phyloP scores from a whole-genome alignment of 2,113 vertebrate genomes.

The Passer domesticus region DNA sequence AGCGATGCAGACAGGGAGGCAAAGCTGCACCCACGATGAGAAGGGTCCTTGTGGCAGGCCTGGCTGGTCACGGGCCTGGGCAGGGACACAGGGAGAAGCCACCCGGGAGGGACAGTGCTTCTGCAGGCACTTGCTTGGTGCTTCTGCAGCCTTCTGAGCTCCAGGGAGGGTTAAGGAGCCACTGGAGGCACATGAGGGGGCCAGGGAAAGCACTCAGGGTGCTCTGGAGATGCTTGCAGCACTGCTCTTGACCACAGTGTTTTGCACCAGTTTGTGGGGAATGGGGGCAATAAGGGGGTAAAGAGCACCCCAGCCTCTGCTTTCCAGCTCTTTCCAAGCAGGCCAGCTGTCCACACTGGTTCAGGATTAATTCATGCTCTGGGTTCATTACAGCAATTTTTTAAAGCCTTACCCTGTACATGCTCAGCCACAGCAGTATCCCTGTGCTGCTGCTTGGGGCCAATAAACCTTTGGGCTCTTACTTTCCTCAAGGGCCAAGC shows the following conservation, averaged over 20 bases:
- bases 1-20: background rate
- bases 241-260: fast-evolving
- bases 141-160: background rate
- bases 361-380: background rate
- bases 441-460: background rate
- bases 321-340: background rate
- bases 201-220: background rate
- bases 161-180: background rate
- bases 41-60: fast-evolving
- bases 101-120: fast-evolving
- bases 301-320: background rate
- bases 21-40: background rate
- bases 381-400: background rate
- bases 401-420: fast-evolving
- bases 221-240: background rate
- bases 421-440: fast-evolving
- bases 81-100: background rate
- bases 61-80: background rate
- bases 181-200: too few relatives aligned
- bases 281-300: fast-evolving
- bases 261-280: background rate
- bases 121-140: background rate
- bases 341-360: background rate
- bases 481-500: background rate
- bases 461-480: background rate